Conservation (phyloP, 2,797 vertebrate genomes). For the Taeniopygia guttata region DNA sequence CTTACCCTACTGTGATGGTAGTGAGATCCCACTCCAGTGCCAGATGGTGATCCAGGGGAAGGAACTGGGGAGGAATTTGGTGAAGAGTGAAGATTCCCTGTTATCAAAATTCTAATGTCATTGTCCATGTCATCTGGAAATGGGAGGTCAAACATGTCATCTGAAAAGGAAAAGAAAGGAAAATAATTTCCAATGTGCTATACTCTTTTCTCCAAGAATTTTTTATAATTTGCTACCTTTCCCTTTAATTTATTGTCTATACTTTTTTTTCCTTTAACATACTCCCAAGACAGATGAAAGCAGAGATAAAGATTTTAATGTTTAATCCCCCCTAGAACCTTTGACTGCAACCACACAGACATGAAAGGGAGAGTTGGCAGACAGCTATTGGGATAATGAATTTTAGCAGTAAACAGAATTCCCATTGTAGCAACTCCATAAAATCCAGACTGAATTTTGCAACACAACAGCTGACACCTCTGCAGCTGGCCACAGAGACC, state of each 20-base stretch:
- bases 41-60: conserved; percentile 92
- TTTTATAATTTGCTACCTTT: not conserved
- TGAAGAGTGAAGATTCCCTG: conserved; percentile 93
- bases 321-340: not conserved
- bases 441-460: not conserved
- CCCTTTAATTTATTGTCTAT: not conserved
- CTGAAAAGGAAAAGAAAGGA: conserved; percentile 54
- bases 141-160: conserved; percentile 80
- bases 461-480: not conserved
- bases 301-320: not conserved
- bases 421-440: not conserved
- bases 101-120: conserved; percentile 95
- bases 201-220: not conserved
- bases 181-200: not conserved
- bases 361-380: not conserved
- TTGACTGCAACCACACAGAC: not conserved
- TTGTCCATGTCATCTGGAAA: conserved; percentile 93
- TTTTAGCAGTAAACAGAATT: not conserved
- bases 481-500: not conserved
- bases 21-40: conserved; percentile 90
- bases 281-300: not conserved
- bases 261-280: not conserved
- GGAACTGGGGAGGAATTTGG: conserved; percentile 93
- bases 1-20: conserved; percentile 93
- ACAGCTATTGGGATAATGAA: not conserved